phyloP scores from a whole-genome alignment of 2,113 vertebrate species.

The Carassius carassius region DNA sequence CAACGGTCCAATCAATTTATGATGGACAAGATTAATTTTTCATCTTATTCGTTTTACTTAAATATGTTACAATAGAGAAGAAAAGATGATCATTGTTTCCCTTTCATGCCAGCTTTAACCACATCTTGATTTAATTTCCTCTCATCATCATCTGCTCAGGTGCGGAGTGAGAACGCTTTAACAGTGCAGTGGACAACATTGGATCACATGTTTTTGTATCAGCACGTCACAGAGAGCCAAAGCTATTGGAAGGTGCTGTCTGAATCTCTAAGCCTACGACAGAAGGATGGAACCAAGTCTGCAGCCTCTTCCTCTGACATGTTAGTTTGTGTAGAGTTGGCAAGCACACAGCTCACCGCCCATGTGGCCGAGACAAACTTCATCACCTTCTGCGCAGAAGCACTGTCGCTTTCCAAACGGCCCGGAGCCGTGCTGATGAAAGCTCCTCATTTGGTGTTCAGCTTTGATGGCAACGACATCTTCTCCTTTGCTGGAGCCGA shows the following conservation, averaged over 20 bases:
- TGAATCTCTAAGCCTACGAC: conserved; percentile 27
- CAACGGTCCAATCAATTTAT: not conserved
- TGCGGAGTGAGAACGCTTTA: conserved; percentile 84
- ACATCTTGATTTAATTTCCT: not conserved
- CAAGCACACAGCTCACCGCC: conserved; percentile 78
- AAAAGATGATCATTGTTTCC: not conserved
- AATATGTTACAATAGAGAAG: not conserved
- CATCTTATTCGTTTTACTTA: not conserved
- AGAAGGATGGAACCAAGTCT: not conserved
- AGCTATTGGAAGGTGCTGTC: conserved; percentile 74
- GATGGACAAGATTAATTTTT: not conserved
- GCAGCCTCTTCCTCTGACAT: conserved; percentile 52
- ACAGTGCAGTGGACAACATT: conserved; percentile 85
- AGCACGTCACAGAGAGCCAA: conserved; percentile 82
- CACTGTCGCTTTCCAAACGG: conserved; percentile 76
- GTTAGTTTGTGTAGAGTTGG: conserved; percentile 81
- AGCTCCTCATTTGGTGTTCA: conserved; percentile 80
- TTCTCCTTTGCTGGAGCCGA: conserved; percentile 84
- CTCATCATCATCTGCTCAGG: conserved; percentile 65
- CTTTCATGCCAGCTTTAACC: not conserved
- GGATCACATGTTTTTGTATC: conserved; percentile 93
- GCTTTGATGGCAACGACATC: conserved; percentile 91
- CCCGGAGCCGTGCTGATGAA: conserved; percentile 72
- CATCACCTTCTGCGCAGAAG: conserved; percentile 80
- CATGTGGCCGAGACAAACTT: conserved; percentile 84